Base-by-base conservation (phyloP, 2,113 vertebrate genomes). In the Benitochromis conjunctus region DNA sequence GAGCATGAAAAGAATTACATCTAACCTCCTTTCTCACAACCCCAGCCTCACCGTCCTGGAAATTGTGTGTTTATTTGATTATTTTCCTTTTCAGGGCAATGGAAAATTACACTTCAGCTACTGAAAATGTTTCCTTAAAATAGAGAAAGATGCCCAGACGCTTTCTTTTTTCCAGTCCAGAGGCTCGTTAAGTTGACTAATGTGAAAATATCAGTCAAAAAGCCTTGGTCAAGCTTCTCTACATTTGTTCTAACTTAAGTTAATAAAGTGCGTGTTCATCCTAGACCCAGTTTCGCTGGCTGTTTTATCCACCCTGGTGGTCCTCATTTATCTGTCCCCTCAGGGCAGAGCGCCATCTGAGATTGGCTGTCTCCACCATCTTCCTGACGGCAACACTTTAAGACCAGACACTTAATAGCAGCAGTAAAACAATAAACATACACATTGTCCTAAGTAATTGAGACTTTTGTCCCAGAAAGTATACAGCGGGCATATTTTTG, bases 41-140 rank as follows among this genome's bases (percentile, higher is more conserved):
- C 90, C 71, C 82, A 69, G 21, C 80, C 53, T 82, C 87, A 85
- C 79, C 91, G 92, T 92, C 66, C 66, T 91, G 91, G 80, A 93
- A 86, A 38, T 86, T 77, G 55, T 90, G 51, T 87, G 81, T 94
- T 94, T 93, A 94, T 94, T 94, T 96, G 79, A 87, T 92, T 95
- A 83, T 95, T 91, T 86, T 84, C 66, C 62, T 87, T 93, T 86
- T 78, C 26, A 85, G 16, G 55, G 86, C 80, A 89, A 88, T 92
- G 91, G 91, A 95, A 95, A 95, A 89, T 93, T 54, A 82, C 85
- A 80, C 62, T 85, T 91, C 74, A 43, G 48, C 41, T 90, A 84
- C 80, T 80, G 34, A 85, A 88, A 89, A 82, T 64, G 41, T 60
- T 83, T 86, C 79, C 84, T 71, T 21, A 57, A 82, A 82, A 82